Evolutionary conservation across 2,113 vertebrate species (phyloP), one percentile per base, ranked within the genome.

Genomic region (Oryzias javanicus): DNA sequence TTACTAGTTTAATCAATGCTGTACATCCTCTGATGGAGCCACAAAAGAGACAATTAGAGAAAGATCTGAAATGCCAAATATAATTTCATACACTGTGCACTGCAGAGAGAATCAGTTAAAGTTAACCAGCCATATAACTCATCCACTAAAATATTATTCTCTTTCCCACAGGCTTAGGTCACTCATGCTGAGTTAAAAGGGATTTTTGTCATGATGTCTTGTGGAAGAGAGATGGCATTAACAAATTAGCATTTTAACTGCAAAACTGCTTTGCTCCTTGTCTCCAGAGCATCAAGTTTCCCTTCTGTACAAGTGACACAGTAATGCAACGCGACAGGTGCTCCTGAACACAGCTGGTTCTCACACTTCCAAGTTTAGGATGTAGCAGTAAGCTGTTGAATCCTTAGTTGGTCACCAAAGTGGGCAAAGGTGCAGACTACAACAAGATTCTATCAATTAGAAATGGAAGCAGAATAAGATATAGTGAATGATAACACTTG

Each of bases 251-350:
- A 86, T 84, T 84, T 83, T 82, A 72, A 76, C 78, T 86, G 78
- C 83, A 72, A 79, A 89, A 87, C 79, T 78, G 86, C 76, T 76
- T 89, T 65, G 75, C 88, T 90, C 90, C 79, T 88, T 73, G 74
- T 76, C 86, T 65, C 86, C 70, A 76, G 86, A 85, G 86, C 87
- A 89, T 79, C 83, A 70, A 53, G 74, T 65, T 79, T 89, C 86
- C 89, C 82, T 75, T 87, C 79, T 76, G 77, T 76, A 76, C 87
- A 75, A 57, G 42, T 20, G 60, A 67, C 8, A 80, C 67, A 53
- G 76, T 88, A 89, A 89, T 89, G 76, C 84, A 88, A 88, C 91
- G 82, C 88, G 90, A 86, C 89, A 86, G 84, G 56, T 78, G 75
- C 78, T 89, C 80, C 59, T 80, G 57, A 82, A 75, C 84, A 81